A percentile compares a stretch with the other conserved stretches of the same genome.
Evolutionary conservation across 1,140 invertebrate genomes (phyloP).

Genomic region (Tribolium castaneum): DNA sequence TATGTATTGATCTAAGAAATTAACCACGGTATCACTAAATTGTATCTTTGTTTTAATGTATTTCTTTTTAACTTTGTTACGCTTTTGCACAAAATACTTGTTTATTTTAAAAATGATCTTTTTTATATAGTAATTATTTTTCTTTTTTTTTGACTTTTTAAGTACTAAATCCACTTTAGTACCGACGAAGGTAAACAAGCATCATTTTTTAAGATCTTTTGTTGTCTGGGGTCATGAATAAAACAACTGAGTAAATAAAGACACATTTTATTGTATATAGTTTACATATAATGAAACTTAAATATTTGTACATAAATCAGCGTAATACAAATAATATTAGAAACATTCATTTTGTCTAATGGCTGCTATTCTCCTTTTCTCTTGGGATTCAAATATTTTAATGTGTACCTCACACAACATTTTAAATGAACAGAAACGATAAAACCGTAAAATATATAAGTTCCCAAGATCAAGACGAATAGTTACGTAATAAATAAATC

Average conservation of each 20-base stretch:
- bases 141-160: too few species aligned
- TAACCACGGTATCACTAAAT: too few species aligned
- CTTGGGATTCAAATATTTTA: background rate
- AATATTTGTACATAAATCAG: constrained; percentile 36
- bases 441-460: background rate
- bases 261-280: constrained; percentile 26
- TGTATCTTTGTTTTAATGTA: too few species aligned
- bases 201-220: background rate
- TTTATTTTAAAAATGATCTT: too few species aligned
- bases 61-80: too few species aligned
- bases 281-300: constrained; percentile 28
- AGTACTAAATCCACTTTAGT: too few species aligned
- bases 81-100: too few species aligned
- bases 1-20: too few species aligned
- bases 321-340: constrained; percentile 10
- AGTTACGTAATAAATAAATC: background rate
- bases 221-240: background rate
- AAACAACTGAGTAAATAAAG: constrained; percentile 1
- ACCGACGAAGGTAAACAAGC: too few species aligned
- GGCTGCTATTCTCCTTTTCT: constrained; percentile 11
- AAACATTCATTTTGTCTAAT: constrained; percentile 15
- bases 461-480: constrained; percentile 10
- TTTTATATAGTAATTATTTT: too few species aligned
- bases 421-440: background rate
- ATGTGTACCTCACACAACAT: background rate